Conservation (phyloP, 2,888 invertebrate genomes). For the Chloroclystis v-ata region DNA sequence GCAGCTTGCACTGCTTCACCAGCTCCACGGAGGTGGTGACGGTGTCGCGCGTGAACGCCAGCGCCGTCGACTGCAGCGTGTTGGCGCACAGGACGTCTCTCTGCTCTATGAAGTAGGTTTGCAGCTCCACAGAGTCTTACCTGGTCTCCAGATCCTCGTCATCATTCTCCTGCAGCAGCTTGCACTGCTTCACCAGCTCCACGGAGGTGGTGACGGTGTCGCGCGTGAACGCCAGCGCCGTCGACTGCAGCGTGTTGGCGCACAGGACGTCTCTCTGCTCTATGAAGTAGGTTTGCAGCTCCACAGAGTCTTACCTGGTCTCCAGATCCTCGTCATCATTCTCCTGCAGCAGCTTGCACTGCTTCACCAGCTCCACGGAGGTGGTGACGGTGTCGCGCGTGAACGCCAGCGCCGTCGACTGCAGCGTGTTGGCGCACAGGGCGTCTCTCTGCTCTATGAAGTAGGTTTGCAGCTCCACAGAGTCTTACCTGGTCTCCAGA, state of each 20-base stretch:
- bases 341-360: conserved; percentile 86
- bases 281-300: conserved; percentile 94
- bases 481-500: no score
- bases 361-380: conserved; percentile 85
- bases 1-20: conserved; percentile 84
- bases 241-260: conserved; percentile 88
- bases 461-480: conserved; percentile 93
- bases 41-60: conserved; percentile 87
- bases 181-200: conserved; percentile 86
- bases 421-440: conserved; percentile 87
- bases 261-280: conserved; percentile 85
- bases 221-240: conserved; percentile 89
- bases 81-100: conserved; percentile 85
- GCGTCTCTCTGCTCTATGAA: conserved; percentile 87
- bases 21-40: conserved; percentile 86
- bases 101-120: conserved; percentile 91
- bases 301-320: conserved; percentile 96
- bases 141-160: conserved; percentile 88
- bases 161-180: conserved; percentile 85
- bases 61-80: conserved; percentile 90
- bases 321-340: conserved; percentile 86
- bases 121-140: conserved; percentile 96
- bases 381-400: conserved; percentile 85
- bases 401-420: conserved; percentile 92
- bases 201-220: conserved; percentile 86